Evolutionary conservation across 2,113 vertebrate genomes (phyloP).

Genomic region (Paramisgurnus dabryanus): DNA sequence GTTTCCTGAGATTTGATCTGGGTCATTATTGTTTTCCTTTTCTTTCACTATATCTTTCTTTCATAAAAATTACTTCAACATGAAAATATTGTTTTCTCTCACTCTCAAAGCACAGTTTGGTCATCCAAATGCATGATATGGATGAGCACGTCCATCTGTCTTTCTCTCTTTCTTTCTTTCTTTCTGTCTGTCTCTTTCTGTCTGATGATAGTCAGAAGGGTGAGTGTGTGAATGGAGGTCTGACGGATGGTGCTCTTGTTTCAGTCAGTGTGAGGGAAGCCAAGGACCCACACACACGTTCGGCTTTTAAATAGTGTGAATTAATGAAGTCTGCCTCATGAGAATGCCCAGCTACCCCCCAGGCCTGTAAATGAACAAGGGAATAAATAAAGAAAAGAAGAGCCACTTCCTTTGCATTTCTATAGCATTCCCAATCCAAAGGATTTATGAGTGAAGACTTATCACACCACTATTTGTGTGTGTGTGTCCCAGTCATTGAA

Average conservation of each 20-base stretch:
- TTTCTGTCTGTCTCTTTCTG: not conserved
- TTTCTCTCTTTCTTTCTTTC: constrained; percentile 59
- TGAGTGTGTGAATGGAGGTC: constrained; percentile 32
- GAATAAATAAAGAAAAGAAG: constrained; percentile 60
- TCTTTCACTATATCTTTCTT: too few relatives aligned
- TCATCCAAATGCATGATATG: not conserved
- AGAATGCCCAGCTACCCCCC: constrained; percentile 45
- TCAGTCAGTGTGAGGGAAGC: not conserved
- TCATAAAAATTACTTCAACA: not conserved
- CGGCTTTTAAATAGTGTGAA: constrained; percentile 50
- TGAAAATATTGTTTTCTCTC: constrained; percentile 23
- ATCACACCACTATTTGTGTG: constrained; percentile 63
- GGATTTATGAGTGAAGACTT: constrained; percentile 71
- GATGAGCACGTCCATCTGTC: constrained; percentile 20
- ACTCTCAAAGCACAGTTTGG: not conserved
- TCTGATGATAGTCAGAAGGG: not conserved
- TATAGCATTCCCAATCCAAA: constrained; percentile 73
- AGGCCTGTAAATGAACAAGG: constrained; percentile 59
- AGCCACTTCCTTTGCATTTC: constrained; percentile 75
- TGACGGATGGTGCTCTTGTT: constrained; percentile 9
- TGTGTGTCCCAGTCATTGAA: constrained; percentile 27
- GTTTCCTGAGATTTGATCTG: too few relatives aligned
- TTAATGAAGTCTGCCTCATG: constrained; percentile 53
- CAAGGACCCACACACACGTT: constrained; percentile 36
- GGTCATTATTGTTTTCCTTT: too few relatives aligned